These are phyloP conservation scores for Hemibates koningsi DNA, from an alignment of 2,113 vertebrate species.

Conservation along the genomic window DNA sequence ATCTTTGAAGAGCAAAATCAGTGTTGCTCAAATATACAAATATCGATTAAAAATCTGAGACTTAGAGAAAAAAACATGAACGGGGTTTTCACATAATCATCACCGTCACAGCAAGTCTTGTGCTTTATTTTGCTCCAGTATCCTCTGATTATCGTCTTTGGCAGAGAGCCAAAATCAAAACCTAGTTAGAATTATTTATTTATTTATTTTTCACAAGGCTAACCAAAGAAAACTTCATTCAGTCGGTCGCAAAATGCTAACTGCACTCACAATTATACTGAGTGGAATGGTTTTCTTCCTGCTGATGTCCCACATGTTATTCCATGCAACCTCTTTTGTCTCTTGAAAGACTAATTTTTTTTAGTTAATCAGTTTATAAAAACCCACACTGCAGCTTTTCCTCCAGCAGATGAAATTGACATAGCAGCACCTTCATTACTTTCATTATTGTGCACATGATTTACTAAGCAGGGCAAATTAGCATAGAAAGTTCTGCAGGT, in stretches of 20 bases:
- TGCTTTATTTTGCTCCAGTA: background rate
- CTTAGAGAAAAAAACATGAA: background rate
- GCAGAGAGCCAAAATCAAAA: background rate
- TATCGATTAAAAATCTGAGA: background rate
- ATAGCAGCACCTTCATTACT: background rate
- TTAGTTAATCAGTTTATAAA: background rate
- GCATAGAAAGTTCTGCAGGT: background rate
- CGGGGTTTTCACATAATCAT: background rate
- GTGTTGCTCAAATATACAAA: constrained; percentile 30
- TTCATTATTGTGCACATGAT: background rate
- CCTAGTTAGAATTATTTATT: background rate
- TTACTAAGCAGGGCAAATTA: background rate
- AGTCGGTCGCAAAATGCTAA: background rate
- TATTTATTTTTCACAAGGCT: background rate
- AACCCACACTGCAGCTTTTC: background rate
- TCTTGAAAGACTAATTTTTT: background rate
- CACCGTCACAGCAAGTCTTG: background rate
- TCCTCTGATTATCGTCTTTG: background rate
- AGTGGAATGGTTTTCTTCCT: background rate
- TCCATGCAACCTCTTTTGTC: background rate
- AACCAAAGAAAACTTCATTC: background rate
- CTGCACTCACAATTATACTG: background rate
- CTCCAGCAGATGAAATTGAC: background rate
- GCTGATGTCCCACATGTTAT: background rate
- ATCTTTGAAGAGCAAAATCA: background rate